Base-by-base conservation (phyloP, 2,888 invertebrate genomes). In the Melieria omissa region DNA sequence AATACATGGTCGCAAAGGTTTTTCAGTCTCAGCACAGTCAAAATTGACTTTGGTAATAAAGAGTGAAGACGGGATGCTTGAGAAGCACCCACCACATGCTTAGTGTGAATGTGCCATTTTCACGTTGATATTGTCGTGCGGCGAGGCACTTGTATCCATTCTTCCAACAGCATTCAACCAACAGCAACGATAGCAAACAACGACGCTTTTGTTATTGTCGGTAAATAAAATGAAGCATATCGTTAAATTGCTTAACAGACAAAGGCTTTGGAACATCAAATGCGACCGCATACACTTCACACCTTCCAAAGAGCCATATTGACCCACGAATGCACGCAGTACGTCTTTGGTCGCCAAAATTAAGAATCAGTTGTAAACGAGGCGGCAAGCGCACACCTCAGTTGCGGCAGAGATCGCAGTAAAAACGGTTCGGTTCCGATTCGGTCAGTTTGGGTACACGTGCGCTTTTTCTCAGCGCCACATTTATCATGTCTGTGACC, bases 201-300 rank as follows among this genome's bases (percentile, higher is more conserved):
- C 63, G 77, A 73, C 52, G 75, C 81, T 77, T 80, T 80, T 80
- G 81, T 80, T 80, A 67, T 75, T 45, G 69, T 54, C 65, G n/a
- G 62, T 62, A 62, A 65, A 65, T 12, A 65, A 49, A 65, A 10
- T 41, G 49, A 78, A 80, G 82, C 81, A 81, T 82, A 75, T 78
- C 79, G 77, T 80, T 83, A 82, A 82, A 82, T 82, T 82, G 81
- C 82, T 76, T 71, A n/a, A 68, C 14, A 63, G 54, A 57, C 5
- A 29, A 61, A 61, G 12, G 45, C 14, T 61, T 61, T 44, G n/a
- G 12, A 61, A 61, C n/a, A 52, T 16, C 4, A 16, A 29, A 57
- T 57, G 6, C 45, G 58, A 58, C 10, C 58, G 9, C 42, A 61
- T n/a, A 61, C 44, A 61, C 12, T 61, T 61, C 61, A 14, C 61